Base-by-base conservation (phyloP, 2,888 invertebrate genomes). In the Polietes domitor region DNA sequence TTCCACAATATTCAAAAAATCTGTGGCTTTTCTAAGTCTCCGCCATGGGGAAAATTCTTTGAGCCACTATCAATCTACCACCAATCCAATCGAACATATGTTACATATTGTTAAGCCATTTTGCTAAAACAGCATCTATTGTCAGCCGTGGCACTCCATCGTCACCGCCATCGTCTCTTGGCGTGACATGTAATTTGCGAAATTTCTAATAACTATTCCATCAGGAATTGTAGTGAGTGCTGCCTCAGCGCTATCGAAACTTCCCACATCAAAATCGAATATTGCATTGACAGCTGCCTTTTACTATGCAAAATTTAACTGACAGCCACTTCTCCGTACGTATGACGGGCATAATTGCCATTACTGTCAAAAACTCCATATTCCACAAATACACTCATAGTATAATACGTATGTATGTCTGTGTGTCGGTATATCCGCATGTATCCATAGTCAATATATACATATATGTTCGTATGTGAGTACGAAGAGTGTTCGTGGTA, bases 231-330 rank as follows among this genome's bases (percentile, higher is more conserved):
- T 72, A 53, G 72, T 55, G 28, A 28, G 26, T 21, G 68, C 28
- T 47, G 47, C 17, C 70, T 61, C 43, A 58, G 58, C 71, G 74
- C 28, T 76, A 72, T 37, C 55, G n/a, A 78, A 72, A 74, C 71
- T 78, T 78, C 78, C 84, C 68, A 76, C 72, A 68, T 84, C 84
- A 78, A 76, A 84, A 68, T 47, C 75, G 26, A 75, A 82, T 73
- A 78, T 76, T 78, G 75, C 78, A 85, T 80, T 86, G 86, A 86
- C 86, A 86, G 86, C 85, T 85, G 86, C 83, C 85, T 82, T 74
- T 79, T 77, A 61, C 65, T 58, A 50, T 77, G 50, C 41, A 72
- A 82, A 80, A 82, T 76, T 53, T 73, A 82, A 86, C 65, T 85
- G 86, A 85, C 86, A 86, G 85, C 72, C 76, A 81, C 79, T 85